Evolutionary conservation across 2,888 invertebrate species (phyloP).

Genomic region (Xestia rhomboidea): DNA sequence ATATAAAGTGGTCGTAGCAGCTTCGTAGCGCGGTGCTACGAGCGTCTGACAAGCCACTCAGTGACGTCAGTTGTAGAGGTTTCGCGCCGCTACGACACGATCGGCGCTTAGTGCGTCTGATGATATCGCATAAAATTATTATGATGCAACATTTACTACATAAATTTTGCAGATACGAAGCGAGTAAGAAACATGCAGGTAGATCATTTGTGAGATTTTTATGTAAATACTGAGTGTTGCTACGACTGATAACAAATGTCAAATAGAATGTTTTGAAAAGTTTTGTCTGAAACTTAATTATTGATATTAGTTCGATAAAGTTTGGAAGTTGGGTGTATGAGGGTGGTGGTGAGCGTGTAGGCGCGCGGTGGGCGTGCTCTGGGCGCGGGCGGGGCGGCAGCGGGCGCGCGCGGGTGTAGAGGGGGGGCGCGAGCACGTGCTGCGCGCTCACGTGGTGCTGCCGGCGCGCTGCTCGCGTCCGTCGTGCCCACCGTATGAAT

Average conservation of each 20-base stretch:
- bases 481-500: conserved; percentile 89
- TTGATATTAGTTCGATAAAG: conserved; percentile 61
- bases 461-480: conserved; percentile 81
- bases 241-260: conserved; percentile 5
- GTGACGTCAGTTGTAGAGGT: conserved; percentile 72
- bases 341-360: conserved; percentile 73
- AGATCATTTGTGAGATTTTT: conserved; percentile 1
- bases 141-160: conserved; percentile 46
- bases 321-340: conserved; percentile 61
- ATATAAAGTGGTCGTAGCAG: conserved; percentile 60
- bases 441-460: conserved; percentile 88
- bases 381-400: conserved; percentile 74
- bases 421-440: conserved; percentile 84
- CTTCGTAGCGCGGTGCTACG: conserved; percentile 77
- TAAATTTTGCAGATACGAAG: conserved; percentile 9
- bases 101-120: conserved; percentile 44
- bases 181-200: conserved; percentile 11
- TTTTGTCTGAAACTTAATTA: conserved; percentile 56
- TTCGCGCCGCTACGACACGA: conserved; percentile 65
- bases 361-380: conserved; percentile 77
- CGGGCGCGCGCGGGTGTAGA: conserved; percentile 73
- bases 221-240: conserved; percentile 8
- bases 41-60: conserved; percentile 52
- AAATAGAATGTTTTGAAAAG: conserved; percentile 42
- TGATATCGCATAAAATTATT: conserved; percentile 36